Base-by-base conservation (phyloP, 2,888 invertebrate genomes). In the Caenorhabditis sp. region DNA sequence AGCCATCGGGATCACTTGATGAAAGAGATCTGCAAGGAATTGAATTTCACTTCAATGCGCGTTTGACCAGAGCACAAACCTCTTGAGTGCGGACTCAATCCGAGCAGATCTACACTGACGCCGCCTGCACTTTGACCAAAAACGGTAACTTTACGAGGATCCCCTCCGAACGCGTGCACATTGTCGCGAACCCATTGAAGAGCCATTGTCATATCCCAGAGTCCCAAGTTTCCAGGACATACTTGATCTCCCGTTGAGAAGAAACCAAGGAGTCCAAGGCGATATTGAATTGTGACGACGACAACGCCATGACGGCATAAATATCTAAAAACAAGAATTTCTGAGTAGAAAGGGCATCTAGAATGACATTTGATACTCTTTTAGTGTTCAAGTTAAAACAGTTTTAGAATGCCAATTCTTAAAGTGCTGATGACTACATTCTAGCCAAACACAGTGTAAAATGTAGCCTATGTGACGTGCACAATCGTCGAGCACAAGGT, bases 191-290 rank as follows among this genome's bases (percentile, higher is more conserved):
- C 85, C 89, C 89, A 89, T 79, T 87, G 82, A 13, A 89, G 80
- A 13, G 88, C 89, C 83, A 85, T 81, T 20, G 86, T 89, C 86
- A 87, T 86, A 61, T 89, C 89, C 89, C 89, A 90, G 5, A 90
- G 80, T 3, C 88, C 90, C 24, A 88, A 79, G 65, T 90, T 90
- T 8, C 89, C 90, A 5, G 88, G 85, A 67, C 89, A 89, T 6
- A 82, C 82, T 26, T 83, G 80, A 67, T 88, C 88, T 24, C 88
- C 88, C 20, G 89, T 90, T 0, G 89, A 87, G 44, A 90, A 86
- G 77, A 90, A 90, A 47, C 90, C 90, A n/a, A 89, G 83, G 0
- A 84, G 78, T 9, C 89, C 89, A 2, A 89, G 76, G 18, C 88
- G 78, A 61, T 88, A 88, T 56, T 88, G 87, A 40, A 88, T 85